phyloP scores from a whole-genome alignment of 2,113 vertebrate species.

The Gallinago media region DNA sequence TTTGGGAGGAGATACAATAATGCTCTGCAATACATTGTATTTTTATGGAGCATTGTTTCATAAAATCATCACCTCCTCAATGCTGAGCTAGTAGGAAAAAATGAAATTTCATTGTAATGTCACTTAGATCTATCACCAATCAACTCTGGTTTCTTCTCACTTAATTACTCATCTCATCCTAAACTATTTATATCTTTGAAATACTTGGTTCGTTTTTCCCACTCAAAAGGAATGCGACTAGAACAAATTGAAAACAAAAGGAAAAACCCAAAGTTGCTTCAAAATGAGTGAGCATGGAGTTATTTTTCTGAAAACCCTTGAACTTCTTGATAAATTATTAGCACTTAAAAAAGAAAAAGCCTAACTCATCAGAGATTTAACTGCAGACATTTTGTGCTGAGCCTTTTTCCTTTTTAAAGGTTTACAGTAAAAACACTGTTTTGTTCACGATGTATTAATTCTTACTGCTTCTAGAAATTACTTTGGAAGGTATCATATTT shows the following conservation, averaged over 20 bases:
- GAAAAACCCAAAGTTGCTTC: not conserved
- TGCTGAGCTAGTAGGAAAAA: constrained; percentile 20
- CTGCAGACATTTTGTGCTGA: constrained; percentile 49
- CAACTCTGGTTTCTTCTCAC: constrained; percentile 32
- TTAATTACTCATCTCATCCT: constrained; percentile 53
- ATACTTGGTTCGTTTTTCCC: constrained; percentile 31
- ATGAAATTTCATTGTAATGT: constrained; percentile 54
- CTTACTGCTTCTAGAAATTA: constrained; percentile 64
- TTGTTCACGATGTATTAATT: constrained; percentile 66
- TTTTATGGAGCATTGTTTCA: constrained; percentile 63
- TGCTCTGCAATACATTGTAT: constrained; percentile 10
- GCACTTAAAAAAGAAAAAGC: constrained; percentile 34
- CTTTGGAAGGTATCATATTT: constrained; percentile 71
- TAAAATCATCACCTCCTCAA: constrained; percentile 1
- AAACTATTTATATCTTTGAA: constrained; percentile 48
- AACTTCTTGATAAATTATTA: constrained; percentile 46
- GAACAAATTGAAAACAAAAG: constrained; percentile 56
- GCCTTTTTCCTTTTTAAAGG: not conserved
- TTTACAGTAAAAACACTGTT: constrained; percentile 62
- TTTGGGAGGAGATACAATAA: not conserved
- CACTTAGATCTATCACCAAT: constrained; percentile 53
- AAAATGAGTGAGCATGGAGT: constrained; percentile 10
- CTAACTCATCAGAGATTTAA: constrained; percentile 16
- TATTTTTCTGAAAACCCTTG: constrained; percentile 19
- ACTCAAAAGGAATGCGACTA: constrained; percentile 3